Percentiles rank a stretch among this genome's conserved stretches.
These are phyloP conservation scores for Lumbricus terrestris DNA, from an alignment of 2,888 invertebrate genomes.

Conservation along the genomic window DNA sequence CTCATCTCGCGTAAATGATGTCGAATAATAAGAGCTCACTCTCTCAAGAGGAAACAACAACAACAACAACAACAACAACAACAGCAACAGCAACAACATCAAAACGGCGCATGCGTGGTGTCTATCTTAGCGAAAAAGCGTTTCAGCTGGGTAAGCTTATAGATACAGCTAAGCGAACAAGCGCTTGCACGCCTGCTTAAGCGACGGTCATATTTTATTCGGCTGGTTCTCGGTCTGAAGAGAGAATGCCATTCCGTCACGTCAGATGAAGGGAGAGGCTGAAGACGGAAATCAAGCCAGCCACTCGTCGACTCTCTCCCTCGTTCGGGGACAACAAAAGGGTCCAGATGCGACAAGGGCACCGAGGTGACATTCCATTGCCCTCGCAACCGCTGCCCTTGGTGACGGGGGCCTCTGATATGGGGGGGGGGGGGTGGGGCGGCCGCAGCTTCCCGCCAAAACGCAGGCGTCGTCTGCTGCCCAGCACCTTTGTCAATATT, in stretches of 20 bases:
- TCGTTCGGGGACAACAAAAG: constrained; percentile 8
- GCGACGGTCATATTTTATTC: not conserved
- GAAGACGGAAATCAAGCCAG: not conserved
- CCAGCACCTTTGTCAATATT: constrained; percentile 3
- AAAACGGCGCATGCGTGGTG: no score
- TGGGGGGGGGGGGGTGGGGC: no score
- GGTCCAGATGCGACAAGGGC: constrained; percentile 5
- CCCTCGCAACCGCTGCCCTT: constrained; percentile 5
- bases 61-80: no score
- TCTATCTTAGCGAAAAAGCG: not conserved
- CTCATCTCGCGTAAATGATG: not conserved
- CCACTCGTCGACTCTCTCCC: not conserved
- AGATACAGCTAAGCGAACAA: not conserved
- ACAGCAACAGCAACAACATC: no score
- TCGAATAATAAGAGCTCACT: not conserved
- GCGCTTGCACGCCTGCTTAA: not conserved
- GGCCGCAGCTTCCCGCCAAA: not conserved
- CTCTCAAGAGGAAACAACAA: no score
- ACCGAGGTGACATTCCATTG: not conserved
- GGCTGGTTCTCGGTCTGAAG: no score
- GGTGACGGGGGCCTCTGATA: constrained; percentile 14
- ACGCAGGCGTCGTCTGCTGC: not conserved
- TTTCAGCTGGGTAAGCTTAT: not conserved
- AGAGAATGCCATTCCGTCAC: constrained; percentile 8
- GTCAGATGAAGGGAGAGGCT: not conserved